Conservation (phyloP, 2,888 invertebrate species). For the Diaprepes abbreviatus region DNA sequence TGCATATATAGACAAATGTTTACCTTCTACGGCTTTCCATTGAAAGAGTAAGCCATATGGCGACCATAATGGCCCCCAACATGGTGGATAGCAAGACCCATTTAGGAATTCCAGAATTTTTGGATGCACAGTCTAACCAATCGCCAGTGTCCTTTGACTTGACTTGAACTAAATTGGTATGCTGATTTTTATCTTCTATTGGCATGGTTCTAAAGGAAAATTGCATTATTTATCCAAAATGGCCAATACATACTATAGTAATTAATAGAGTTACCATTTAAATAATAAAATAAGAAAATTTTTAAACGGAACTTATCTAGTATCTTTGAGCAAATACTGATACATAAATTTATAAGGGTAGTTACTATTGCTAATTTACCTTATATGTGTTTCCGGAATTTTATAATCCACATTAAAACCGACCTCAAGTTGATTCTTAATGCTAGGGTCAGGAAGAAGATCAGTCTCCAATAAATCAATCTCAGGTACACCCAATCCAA, state of each 20-base stretch:
- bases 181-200: constrained; percentile 55
- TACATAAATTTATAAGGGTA: too few relatives aligned
- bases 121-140: constrained; percentile 66
- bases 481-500: neutral
- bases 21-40: constrained; percentile 56
- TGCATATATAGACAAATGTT: neutral
- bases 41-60: constrained; percentile 68
- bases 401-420: constrained; percentile 62
- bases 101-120: constrained; percentile 69
- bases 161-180: constrained; percentile 23
- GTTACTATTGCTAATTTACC: neutral
- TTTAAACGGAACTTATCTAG: too few relatives aligned
- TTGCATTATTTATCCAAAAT: too few relatives aligned
- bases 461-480: constrained; percentile 14
- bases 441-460: constrained; percentile 62
- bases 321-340: too few relatives aligned
- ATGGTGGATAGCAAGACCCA: constrained; percentile 67
- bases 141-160: constrained; percentile 54
- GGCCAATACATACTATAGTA: too few relatives aligned
- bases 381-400: constrained; percentile 64
- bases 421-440: constrained; percentile 61
- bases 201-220: constrained; percentile 60
- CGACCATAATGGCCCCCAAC: constrained; percentile 67
- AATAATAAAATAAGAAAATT: too few relatives aligned
- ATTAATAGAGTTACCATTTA: too few relatives aligned